Conservation (phyloP, 1,140 invertebrate genomes). For the Trachelipus rathkii region DNA sequence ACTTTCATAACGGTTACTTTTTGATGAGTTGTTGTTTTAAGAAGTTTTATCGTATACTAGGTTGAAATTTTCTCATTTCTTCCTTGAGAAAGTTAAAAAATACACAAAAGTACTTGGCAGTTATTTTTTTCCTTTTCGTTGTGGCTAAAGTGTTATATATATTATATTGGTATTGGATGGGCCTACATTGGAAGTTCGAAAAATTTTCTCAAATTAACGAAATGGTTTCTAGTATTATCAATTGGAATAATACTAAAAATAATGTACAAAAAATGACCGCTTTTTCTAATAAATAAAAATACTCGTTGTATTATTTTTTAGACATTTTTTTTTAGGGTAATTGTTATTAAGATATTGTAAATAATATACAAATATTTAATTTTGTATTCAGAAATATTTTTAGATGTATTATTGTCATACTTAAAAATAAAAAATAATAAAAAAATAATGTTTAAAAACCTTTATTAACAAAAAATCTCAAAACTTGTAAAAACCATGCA, state of each 20-base stretch:
- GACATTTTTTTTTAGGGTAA: neutral
- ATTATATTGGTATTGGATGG: too few relatives aligned
- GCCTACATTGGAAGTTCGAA: too few relatives aligned
- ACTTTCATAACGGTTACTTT: too few relatives aligned
- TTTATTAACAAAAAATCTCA: neutral
- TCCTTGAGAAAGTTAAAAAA: too few relatives aligned
- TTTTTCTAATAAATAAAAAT: neutral
- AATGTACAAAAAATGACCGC: conserved; percentile 1
- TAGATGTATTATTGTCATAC: conserved; percentile 11
- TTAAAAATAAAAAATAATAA: neutral
- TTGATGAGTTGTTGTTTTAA: too few relatives aligned
- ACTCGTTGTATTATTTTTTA: neutral
- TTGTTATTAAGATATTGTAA: conserved; percentile 3
- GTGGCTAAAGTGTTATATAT: too few relatives aligned
- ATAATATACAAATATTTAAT: conserved; percentile 7
- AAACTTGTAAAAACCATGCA: neutral
- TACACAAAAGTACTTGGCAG: too few relatives aligned
- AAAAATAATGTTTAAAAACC: neutral
- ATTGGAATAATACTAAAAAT: neutral
- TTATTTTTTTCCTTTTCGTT: too few relatives aligned
- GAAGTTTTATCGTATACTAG: too few relatives aligned
- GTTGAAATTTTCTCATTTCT: too few relatives aligned
- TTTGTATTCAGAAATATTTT: conserved; percentile 11
- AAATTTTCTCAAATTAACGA: too few relatives aligned
- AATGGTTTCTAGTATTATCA: too few relatives aligned